Percentiles rank a stretch among this genome's conserved stretches.
phyloP scores from a whole-genome alignment of 2,797 vertebrate genomes.

The Pangasius macronema region DNA sequence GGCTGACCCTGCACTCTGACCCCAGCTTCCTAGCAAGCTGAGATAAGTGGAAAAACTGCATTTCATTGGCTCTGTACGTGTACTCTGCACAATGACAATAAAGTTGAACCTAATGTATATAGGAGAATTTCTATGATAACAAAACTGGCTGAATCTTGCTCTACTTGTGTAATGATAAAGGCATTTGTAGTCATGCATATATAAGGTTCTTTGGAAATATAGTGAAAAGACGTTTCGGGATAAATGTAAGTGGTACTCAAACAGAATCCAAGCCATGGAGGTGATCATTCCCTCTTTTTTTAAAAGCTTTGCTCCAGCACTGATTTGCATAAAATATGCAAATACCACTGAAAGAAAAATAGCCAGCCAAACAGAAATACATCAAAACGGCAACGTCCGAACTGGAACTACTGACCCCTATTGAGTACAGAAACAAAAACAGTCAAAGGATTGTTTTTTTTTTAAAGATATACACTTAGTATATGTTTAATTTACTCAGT shows the following conservation, averaged over 20 bases:
- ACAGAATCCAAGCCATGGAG: background rate
- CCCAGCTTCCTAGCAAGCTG: too few species aligned
- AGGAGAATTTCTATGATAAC: too few species aligned
- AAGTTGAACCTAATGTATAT: background rate
- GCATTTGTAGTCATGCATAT: too few species aligned
- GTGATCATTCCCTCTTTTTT: background rate
- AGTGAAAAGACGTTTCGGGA: background rate
- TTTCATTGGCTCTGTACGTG: too few species aligned
- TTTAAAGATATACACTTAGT: too few species aligned
- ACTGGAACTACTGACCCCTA: background rate
- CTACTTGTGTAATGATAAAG: too few species aligned
- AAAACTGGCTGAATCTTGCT: too few species aligned
- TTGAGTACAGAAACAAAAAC: background rate
- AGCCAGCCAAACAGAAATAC: background rate
- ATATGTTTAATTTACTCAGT: background rate
- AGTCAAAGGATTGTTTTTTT: too few species aligned
- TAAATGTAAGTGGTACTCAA: background rate
- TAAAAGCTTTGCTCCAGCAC: background rate
- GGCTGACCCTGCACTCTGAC: too few species aligned
- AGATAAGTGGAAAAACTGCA: too few species aligned
- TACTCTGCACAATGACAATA: too few species aligned
- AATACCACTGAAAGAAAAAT: background rate
- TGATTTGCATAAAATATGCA: background rate
- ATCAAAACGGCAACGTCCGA: background rate
- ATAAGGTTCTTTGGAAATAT: too few species aligned